These are phyloP conservation scores for Spicauda simplicius DNA, from an alignment of 2,888 invertebrate species.

Conservation along the genomic window DNA sequence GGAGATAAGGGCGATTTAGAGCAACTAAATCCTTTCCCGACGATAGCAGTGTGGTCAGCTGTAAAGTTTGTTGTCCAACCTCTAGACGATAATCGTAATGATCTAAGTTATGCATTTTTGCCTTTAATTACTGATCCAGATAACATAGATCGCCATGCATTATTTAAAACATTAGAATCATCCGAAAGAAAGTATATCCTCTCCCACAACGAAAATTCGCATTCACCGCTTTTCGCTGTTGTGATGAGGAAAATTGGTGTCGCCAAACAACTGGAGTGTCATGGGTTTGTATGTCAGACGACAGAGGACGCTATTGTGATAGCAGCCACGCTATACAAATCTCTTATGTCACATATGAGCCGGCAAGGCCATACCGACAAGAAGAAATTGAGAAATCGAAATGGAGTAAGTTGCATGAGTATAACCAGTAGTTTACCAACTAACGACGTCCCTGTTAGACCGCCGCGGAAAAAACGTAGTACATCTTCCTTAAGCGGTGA, in stretches of 20 bases:
- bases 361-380: conserved; percentile 79
- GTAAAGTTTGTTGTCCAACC: conserved; percentile 92
- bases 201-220: conserved; percentile 85
- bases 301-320: conserved; percentile 96
- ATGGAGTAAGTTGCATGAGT: conserved; percentile 92
- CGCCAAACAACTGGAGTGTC: conserved; percentile 93
- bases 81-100: conserved; percentile 80
- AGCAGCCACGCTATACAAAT: conserved; percentile 95
- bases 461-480: conserved; percentile 90
- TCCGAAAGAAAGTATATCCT: conserved; percentile 84
- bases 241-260: conserved; percentile 93
- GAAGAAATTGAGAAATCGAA: conserved; percentile 87
- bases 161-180: conserved; percentile 85
- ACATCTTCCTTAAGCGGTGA: conserved; percentile 87
- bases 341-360: conserved; percentile 92
- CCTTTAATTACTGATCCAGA: conserved; percentile 94
- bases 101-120: conserved; percentile 90
- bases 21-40: conserved; percentile 92
- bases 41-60: conserved; percentile 97
- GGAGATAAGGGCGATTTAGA: conserved; percentile 86
- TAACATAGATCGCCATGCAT: conserved; percentile 89
- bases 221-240: conserved; percentile 95
- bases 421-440: conserved; percentile 86
- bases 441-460: conserved; percentile 86
- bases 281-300: conserved; percentile 95